Conservation (phyloP, 2,797 vertebrate genomes). For the Melopsittacus undulatus region DNA sequence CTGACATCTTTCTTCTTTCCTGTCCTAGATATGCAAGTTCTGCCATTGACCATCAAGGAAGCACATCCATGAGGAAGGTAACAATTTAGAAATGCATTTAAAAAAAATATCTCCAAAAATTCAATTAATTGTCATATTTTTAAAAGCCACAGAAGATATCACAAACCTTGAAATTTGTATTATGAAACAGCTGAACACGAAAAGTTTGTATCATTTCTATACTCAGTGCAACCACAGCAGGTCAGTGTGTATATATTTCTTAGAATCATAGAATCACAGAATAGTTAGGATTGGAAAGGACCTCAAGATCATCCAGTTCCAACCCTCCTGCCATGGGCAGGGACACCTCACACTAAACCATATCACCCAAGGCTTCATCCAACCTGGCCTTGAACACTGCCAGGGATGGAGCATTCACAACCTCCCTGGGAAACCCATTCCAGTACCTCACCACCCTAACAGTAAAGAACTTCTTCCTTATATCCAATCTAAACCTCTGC, state of each 20-base stretch:
- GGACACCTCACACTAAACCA: too few relatives aligned
- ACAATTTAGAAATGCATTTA: background rate
- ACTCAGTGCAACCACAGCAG: background rate
- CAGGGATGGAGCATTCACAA: too few relatives aligned
- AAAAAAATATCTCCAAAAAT: background rate
- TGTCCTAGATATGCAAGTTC: constrained; percentile 79
- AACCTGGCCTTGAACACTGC: too few relatives aligned
- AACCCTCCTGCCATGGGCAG: too few relatives aligned
- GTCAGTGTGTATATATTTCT: background rate
- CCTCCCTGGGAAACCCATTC: too few relatives aligned
- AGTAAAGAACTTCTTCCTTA: too few relatives aligned
- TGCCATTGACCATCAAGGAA: constrained; percentile 79
- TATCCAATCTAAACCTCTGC: too few relatives aligned
- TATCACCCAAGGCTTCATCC: too few relatives aligned
- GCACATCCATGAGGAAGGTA: constrained; percentile 85
- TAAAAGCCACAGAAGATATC: background rate
- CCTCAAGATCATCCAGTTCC: too few relatives aligned
- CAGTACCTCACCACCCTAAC: too few relatives aligned
- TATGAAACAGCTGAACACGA: background rate
- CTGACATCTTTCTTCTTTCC: constrained; percentile 24
- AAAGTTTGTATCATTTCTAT: background rate
- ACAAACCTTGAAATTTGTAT: background rate
- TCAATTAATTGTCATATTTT: background rate
- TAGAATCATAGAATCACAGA: too few relatives aligned
- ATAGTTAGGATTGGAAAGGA: too few relatives aligned